Evolutionary conservation across 2,888 invertebrate species (phyloP), one percentile per base, ranked within the genome.

Genomic region (Augochlorella aurata): DNA sequence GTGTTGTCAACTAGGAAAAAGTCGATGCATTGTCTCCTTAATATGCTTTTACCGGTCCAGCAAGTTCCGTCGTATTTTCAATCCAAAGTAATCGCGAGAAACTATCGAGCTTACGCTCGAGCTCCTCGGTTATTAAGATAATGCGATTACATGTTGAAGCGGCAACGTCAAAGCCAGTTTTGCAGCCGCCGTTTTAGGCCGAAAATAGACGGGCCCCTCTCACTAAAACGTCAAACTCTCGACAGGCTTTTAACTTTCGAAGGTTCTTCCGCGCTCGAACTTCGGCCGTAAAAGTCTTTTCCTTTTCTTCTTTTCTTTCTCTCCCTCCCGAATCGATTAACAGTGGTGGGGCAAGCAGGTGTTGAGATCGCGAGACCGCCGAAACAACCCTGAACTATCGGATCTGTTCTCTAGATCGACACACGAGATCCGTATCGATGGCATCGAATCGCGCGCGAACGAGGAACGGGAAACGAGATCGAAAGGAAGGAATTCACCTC

Each of bases 401-500:
- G 73, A 54, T 69, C 52, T n/a, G 16, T 49, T 68, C 52, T 10
- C 8, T 8, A 2, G 24, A 54, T 12, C 12, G 47, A 67, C 29
- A 58, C 8, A 9, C 18, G 69, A 74, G 79, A 81, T 79, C 61
- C 10, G 21, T 83, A 82, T 75, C 73, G 58, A 16, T 10, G 54
- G 67, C 45, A 54, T 63, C 50, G 54, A 52, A 52, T 72, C 29
- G 29, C 29, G 38, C 29, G 52, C 45, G 47, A 50, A 58, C 21
- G 45, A 63, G 9, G 44, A 24, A 24, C 29, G 14, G 61, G 76
- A 79, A 86, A 82, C 84, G 29, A 86, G 78, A 76, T 24, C 78
- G 68, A 68, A 79, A 24, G 63, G 82, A 79, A 82, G 84, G 76
- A 86, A 79, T 86, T 77, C 77, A 78, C 72, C 80, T 67, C 70